These are phyloP conservation scores for Lacerta agilis DNA, from an alignment of 2,797 vertebrate genomes.

Conservation along the genomic window DNA sequence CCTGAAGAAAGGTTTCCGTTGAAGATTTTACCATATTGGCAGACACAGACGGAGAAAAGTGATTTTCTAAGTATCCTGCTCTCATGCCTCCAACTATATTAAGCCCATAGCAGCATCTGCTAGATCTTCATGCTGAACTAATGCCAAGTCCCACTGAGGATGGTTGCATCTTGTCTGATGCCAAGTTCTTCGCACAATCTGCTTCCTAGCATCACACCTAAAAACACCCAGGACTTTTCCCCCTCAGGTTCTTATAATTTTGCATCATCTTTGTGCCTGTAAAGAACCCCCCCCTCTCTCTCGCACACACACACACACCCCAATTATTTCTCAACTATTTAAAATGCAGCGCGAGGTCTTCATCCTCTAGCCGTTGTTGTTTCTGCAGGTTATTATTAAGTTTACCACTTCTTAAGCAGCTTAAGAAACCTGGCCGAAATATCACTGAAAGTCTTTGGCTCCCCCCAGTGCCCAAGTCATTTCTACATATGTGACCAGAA, in stretches of 20 bases:
- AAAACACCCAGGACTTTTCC: not conserved
- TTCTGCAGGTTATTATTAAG: not conserved
- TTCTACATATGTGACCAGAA: not conserved
- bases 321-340: not conserved
- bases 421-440: not conserved
- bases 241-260: not conserved
- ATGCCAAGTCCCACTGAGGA: not conserved
- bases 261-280: not conserved
- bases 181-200: not conserved
- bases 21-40: not conserved
- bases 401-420: not conserved
- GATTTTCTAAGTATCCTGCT: not conserved
- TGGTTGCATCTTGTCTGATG: not conserved
- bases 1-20: too few species aligned
- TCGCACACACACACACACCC: not conserved
- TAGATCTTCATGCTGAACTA: not conserved
- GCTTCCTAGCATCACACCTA: not conserved
- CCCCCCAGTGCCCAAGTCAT: not conserved
- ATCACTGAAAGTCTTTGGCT: not conserved
- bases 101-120: too few species aligned
- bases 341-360: not conserved
- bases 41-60: not conserved
- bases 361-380: not conserved
- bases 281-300: conserved; percentile 1
- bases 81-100: not conserved